These are phyloP conservation scores for Platyrinchus mystaceus DNA, from an alignment of 2,797 vertebrate genomes.

Conservation along the genomic window DNA sequence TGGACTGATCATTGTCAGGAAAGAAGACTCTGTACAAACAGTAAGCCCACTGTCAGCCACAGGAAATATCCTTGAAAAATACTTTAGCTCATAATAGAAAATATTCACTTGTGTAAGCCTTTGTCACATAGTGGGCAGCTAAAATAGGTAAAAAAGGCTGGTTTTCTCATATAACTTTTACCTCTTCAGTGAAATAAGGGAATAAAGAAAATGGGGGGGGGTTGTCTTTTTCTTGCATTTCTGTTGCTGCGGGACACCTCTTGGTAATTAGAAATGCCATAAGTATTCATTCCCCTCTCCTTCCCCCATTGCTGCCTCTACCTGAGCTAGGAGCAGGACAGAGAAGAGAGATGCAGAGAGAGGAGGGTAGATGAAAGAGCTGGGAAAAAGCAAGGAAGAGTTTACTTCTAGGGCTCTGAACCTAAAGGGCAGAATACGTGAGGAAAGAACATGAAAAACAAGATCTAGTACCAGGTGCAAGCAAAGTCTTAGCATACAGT, in stretches of 20 bases:
- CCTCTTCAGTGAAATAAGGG: not conserved
- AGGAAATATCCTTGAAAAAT: not conserved
- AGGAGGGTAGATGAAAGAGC: not conserved
- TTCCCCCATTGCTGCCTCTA: not conserved
- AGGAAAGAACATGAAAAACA: not conserved
- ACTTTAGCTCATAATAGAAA: not conserved
- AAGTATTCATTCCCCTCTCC: not conserved
- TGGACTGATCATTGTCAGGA: not conserved
- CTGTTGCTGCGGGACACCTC: not conserved
- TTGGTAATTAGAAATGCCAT: not conserved
- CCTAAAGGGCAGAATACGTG: not conserved
- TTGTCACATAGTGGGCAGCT: not conserved
- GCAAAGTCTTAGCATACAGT: not conserved
- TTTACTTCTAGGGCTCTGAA: not conserved
- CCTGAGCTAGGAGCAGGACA: not conserved
- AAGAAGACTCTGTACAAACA: not conserved
- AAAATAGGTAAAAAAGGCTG: not conserved
- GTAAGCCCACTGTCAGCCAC: not conserved
- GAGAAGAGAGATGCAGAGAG: not conserved
- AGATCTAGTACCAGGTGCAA: not conserved
- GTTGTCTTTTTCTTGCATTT: not conserved
- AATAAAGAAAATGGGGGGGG: not conserved
- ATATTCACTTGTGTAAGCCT: not conserved
- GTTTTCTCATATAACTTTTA: not conserved
- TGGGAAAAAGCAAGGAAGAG: not conserved